Percentiles rank a stretch among this genome's conserved stretches.
These are phyloP conservation scores for Athene cunicularia DNA, from an alignment of 2,113 vertebrate genomes.

Conservation along the genomic window DNA sequence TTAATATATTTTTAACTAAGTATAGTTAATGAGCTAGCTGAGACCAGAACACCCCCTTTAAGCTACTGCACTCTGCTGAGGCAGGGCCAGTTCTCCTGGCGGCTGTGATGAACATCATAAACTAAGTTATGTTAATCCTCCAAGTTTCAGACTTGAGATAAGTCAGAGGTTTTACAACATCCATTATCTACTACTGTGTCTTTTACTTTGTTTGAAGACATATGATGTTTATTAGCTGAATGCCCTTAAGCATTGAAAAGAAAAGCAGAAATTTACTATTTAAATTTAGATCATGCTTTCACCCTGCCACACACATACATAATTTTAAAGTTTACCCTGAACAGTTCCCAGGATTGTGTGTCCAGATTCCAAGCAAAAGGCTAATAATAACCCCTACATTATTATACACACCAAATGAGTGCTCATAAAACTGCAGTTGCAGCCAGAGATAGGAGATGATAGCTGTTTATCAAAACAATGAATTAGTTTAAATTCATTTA, in stretches of 20 bases:
- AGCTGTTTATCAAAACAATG: not conserved
- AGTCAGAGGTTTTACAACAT: slow-evolving; percentile 29
- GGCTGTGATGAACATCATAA: slow-evolving; percentile 4
- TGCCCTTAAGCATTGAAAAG: not conserved
- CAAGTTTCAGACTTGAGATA: not conserved
- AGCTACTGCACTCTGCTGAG: not conserved
- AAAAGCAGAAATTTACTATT: slow-evolving; percentile 41
- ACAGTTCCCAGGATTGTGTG: slow-evolving; percentile 9
- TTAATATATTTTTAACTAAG: not conserved
- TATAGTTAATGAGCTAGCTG: not conserved
- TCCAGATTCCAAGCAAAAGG: slow-evolving; percentile 27
- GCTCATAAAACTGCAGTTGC: slow-evolving; percentile 5
- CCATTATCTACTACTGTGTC: not conserved
- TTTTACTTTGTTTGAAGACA: slow-evolving; percentile 27
- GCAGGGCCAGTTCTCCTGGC: not conserved
- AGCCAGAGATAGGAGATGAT: not conserved
- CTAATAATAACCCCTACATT: slow-evolving; percentile 41
- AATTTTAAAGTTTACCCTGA: slow-evolving; percentile 25
- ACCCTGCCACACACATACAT: not conserved
- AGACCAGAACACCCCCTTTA: not conserved
- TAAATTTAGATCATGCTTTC: slow-evolving; percentile 38
- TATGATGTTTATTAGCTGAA: not conserved
- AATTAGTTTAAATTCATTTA: not conserved
- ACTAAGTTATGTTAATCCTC: not conserved
- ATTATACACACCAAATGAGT: not conserved